Evolutionary conservation across 1,140 invertebrate genomes (phyloP), one percentile per base, ranked within the genome.

Genomic region (Chymomyza costata): DNA sequence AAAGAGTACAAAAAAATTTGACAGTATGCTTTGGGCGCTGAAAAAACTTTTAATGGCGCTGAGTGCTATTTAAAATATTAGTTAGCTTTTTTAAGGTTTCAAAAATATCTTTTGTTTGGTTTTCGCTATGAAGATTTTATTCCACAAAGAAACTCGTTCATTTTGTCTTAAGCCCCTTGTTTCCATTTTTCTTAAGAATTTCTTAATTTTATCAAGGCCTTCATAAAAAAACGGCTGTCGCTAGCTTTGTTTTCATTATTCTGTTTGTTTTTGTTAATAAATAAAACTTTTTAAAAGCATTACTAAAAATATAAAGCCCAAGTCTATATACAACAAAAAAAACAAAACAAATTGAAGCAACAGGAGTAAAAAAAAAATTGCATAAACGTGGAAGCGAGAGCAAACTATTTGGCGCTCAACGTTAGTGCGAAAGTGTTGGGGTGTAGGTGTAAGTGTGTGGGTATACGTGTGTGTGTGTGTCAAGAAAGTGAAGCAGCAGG

Each of bases 401-500:
- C 30, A 11, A 31, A 38, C 19, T 17, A 43, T 37, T 5, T 19
- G 37, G 2, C 13, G 17, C 18, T 21, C 18, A 38, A 34, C 45
- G 45, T 44, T 15, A 11, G 59, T 53, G 47, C 34, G 41, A 66
- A 65, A 57, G 57, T 68, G 47, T 41, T 38, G 18, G 58, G 54
- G 51, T 38, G 56, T 57, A 28, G 10, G 46, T n/a, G 25, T 31
- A 34, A 44, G 54, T 37, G 35, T 44, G 15, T 7, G 13, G 54
- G 52, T 51, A 46, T 54, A 31, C 52, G 47, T 54, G 54, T 67
- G 51, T 57, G 58, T 40, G 49, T 54, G 43, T 54, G 28, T 3
- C 63, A 58, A 64, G 58, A 61, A 51, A 52, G 44, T 38, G 57
- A 65, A 76, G 74, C 70, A 67, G 71, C 71, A 76, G 71, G 71